Evolutionary conservation across 2,113 vertebrate genomes (phyloP).

Genomic region (Poecile atricapillus): DNA sequence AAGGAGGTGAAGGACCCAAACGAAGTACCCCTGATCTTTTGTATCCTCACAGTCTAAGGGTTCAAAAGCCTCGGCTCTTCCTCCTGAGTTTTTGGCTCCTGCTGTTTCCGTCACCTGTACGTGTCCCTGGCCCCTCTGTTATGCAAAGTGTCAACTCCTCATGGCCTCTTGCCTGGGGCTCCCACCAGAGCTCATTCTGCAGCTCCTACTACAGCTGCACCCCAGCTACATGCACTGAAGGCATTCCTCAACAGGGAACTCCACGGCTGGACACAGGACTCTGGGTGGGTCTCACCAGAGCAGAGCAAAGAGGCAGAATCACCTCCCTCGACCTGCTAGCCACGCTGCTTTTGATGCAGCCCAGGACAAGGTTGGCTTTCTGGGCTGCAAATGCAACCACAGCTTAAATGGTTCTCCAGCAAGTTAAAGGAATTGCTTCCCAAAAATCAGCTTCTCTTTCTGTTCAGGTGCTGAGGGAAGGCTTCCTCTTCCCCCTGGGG

Average conservation of each 20-base stretch:
- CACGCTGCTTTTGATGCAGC: background rate
- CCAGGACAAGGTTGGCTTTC: background rate
- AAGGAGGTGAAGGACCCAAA: background rate
- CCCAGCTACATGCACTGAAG: background rate
- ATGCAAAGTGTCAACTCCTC: too few species aligned
- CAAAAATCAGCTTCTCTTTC: background rate
- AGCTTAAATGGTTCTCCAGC: background rate
- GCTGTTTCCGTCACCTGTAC: background rate
- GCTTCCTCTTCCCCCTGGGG: background rate
- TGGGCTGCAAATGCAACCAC: background rate
- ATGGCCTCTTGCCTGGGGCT: fast-evolving
- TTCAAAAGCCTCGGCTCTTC: fast-evolving
- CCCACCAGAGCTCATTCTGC: background rate
- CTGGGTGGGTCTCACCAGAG: background rate
- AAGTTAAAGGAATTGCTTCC: background rate
- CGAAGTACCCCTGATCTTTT: background rate
- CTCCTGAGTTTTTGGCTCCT: background rate
- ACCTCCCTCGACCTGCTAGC: background rate
- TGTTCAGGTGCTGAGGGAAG: background rate
- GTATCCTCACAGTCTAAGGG: background rate
- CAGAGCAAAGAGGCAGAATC: background rate
- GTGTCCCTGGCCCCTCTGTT: background rate
- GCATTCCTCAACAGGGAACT: background rate
- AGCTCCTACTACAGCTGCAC: background rate
- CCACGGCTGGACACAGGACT: background rate